Conservation (phyloP, 2,888 invertebrate species). For the Polydrusus cervinus region DNA sequence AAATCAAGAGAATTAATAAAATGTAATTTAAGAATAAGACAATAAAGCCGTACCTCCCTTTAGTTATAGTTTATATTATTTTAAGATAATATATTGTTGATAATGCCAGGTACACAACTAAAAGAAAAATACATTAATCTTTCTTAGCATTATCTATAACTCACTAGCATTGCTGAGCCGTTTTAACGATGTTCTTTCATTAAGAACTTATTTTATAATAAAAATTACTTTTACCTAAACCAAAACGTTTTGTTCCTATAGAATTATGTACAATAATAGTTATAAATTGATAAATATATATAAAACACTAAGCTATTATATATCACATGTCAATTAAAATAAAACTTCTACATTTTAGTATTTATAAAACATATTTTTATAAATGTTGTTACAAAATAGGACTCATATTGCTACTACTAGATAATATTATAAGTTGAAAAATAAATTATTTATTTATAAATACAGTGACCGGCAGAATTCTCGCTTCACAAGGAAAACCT, state of each 20-base stretch:
- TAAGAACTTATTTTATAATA: background rate
- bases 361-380: background rate
- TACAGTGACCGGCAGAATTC: too few relatives aligned
- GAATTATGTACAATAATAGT: background rate
- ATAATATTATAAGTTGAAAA: too few relatives aligned
- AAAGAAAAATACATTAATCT: too few relatives aligned
- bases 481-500: too few relatives aligned
- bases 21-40: too few relatives aligned
- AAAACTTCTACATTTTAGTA: background rate
- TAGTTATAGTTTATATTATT: too few relatives aligned
- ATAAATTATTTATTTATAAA: too few relatives aligned
- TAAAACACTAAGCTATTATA: conserved; percentile 12
- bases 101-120: too few relatives aligned
- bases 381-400: background rate
- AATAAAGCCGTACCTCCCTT: too few relatives aligned
- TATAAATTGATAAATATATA: conserved; percentile 13
- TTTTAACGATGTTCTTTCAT: background rate
- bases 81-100: too few relatives aligned
- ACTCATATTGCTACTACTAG: background rate
- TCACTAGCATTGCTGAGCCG: conserved; percentile 34
- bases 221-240: conserved; percentile 5
- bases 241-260: background rate
- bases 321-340: conserved; percentile 20
- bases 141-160: background rate
- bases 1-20: too few relatives aligned